Base-by-base conservation (phyloP, 1,140 invertebrate genomes). In the Euura saliciscinereae region DNA sequence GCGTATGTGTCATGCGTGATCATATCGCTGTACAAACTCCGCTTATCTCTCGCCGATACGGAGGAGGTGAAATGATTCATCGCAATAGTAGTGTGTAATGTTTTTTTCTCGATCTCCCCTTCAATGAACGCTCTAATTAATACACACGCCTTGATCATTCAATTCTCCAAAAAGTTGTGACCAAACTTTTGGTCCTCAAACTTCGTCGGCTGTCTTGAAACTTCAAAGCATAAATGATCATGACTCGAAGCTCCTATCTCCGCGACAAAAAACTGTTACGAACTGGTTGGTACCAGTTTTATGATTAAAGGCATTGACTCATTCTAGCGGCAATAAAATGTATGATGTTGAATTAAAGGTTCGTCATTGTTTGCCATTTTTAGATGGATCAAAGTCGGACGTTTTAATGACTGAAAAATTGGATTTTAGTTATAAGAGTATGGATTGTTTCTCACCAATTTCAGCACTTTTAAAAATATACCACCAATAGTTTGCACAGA, bases 381-480 rank as follows among this genome's bases (percentile, higher is more conserved):
- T 59, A 59, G 51, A 59, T n/a, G 8, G 10, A 8, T 51, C 13
- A 59, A 59, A n/a, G 6, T 59, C 13, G 10, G 51, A 59, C 8
- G 6, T 59, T 8, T 59, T n/a, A 71, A 13, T 71, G 66, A n/a
- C 43, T 13, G 42, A 67, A 28, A 28, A 28, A 28, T 28, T 28
- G 28, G 28, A 28, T 28, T 28, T 28, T 28, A 1, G 28, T 28
- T 28, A 28, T 28, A 28, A 28, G 28, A 28, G 28, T 28, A 28
- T 28, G 28, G 28, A 28, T 77, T 78, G 75, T 68, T 75, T 89
- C 92, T 92, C 87, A 95, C 94, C 90, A 95, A 86, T 88, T 95
- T 95, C 28, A 95, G 85, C 13, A 91, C 88, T 90, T 95, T 95
- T 76, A 95, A 90, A 78, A 93, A 90, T 73, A 95, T 92, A 46